These are phyloP conservation scores for Acanthococcus lagerstroemiae DNA, from an alignment of 2,888 invertebrate species.

Conservation along the genomic window DNA sequence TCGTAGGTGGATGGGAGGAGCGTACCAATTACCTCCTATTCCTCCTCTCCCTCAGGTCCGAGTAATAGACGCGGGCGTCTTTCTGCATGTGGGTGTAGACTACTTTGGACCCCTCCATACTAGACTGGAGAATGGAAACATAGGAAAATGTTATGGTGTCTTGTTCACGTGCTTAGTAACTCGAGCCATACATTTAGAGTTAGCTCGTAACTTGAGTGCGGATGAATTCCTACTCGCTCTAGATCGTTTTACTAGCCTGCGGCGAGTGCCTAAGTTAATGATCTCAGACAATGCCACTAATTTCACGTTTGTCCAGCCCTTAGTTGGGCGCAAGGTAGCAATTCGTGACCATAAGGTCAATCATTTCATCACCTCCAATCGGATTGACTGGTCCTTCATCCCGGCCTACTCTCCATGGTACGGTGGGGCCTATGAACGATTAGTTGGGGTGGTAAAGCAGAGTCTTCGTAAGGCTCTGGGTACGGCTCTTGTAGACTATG, in stretches of 20 bases:
- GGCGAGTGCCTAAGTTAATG: background rate
- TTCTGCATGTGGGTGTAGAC: background rate
- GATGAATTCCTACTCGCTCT: background rate
- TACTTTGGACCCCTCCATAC: background rate
- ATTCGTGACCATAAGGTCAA: background rate
- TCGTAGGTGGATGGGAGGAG: background rate
- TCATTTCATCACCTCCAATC: background rate
- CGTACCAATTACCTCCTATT: background rate
- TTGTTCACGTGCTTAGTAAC: background rate
- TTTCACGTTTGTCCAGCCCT: background rate
- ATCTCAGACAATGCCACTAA: background rate
- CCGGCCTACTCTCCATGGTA: conserved; percentile 6
- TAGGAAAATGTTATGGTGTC: background rate
- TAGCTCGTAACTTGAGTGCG: background rate
- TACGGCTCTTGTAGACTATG: background rate
- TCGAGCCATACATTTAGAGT: background rate
- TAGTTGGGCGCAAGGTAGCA: background rate
- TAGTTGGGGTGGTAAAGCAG: background rate
- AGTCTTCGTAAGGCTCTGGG: background rate
- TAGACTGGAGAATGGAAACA: background rate
- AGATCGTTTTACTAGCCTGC: background rate
- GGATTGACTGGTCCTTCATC: conserved; percentile 3
- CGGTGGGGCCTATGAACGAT: background rate
- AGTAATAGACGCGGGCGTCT: background rate
- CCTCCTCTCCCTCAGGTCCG: background rate